Conservation (phyloP, 64 coral and sea anemone species). For the Stichodactyla mertensii region DNA sequence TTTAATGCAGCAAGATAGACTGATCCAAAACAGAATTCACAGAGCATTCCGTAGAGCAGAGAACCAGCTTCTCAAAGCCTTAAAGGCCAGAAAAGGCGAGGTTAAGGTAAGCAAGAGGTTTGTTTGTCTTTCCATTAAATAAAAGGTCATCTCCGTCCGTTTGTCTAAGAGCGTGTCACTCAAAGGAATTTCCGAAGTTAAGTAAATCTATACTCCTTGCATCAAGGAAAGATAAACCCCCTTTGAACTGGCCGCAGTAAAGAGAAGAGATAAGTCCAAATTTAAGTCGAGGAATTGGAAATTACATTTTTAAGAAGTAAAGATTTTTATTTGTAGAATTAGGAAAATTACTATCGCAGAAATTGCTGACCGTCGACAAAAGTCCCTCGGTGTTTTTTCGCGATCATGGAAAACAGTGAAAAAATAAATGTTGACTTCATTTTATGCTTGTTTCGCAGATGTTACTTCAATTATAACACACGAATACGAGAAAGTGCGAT, state of each 20-base stretch:
- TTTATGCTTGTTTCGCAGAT: too few relatives aligned
- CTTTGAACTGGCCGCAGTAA: background rate
- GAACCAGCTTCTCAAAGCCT: slow-evolving; percentile 81
- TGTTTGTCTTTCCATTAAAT: background rate
- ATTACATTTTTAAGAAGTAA: too few relatives aligned
- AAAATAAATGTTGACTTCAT: too few relatives aligned
- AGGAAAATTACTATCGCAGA: too few relatives aligned
- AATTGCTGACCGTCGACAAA: too few relatives aligned
- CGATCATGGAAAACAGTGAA: too few relatives aligned
- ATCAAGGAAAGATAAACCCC: background rate
- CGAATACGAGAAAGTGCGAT: background rate
- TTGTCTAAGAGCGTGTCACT: background rate
- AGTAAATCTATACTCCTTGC: background rate
- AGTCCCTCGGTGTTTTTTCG: too few relatives aligned
- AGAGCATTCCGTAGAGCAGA: slow-evolving; percentile 87
- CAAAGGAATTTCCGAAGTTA: background rate
- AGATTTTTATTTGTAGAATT: too few relatives aligned
- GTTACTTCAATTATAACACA: too few relatives aligned
- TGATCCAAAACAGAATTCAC: slow-evolving; percentile 96
- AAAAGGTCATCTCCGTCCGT: background rate
- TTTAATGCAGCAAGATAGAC: slow-evolving; percentile 92
- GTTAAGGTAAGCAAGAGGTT: slow-evolving; percentile 58
- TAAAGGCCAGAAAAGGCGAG: slow-evolving; percentile 94
- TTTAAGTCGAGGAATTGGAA: too few relatives aligned
- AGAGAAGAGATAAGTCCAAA: too few relatives aligned